Evolutionary conservation across 1,140 invertebrate genomes (phyloP), one percentile per base, ranked within the genome.

Genomic region (Penaeus japonicus): DNA sequence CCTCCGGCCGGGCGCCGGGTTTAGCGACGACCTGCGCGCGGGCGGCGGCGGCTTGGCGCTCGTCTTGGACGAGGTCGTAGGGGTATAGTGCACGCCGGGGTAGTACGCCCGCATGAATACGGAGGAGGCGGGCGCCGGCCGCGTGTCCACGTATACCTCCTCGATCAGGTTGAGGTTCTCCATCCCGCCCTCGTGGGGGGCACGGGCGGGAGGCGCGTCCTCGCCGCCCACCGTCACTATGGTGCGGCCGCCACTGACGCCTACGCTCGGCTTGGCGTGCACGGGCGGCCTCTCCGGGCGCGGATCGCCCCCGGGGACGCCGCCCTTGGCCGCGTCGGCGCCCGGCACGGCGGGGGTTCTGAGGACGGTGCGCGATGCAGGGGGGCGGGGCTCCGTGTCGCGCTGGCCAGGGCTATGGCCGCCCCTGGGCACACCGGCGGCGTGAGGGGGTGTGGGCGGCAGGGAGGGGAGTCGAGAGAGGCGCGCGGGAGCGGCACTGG

Each of bases 91-190:
- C 4, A 73, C 39, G 35, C 53, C 57, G 15, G 84, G 84, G 84
- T 85, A 85, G 75, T 78, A 85, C 24, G 84, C 84, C 39, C 53
- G 24, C 55, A 85, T 73, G 20, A 75, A 78, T 18, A 85, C 84
- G 10, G 12, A 17, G 80, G 80, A 32, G 54, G n/a, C 57, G 80
- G 80, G 54, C 77, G 54, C 77, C 20, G 80, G 24, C 18, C 80
- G 53, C n/a, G 79, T 35, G 79, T 57, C 79, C 80, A 82, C 80
- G 30, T 82, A 82, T 1, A 82, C 53, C 30, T 82, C 80, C 55
- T 82, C 80, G 55, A 82, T 82, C 53, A 82, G 80, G 55, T 82
- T 82, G 15, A 82, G 32, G 24, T n/a, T 82, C 80, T 82, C 80
- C 55, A 59, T 82, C 24, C 30, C 54, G 80, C 22, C 0, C 17